These are phyloP conservation scores for Molossus molossus DNA, from an alignment of 2,797 vertebrate species.

Conservation along the genomic window DNA sequence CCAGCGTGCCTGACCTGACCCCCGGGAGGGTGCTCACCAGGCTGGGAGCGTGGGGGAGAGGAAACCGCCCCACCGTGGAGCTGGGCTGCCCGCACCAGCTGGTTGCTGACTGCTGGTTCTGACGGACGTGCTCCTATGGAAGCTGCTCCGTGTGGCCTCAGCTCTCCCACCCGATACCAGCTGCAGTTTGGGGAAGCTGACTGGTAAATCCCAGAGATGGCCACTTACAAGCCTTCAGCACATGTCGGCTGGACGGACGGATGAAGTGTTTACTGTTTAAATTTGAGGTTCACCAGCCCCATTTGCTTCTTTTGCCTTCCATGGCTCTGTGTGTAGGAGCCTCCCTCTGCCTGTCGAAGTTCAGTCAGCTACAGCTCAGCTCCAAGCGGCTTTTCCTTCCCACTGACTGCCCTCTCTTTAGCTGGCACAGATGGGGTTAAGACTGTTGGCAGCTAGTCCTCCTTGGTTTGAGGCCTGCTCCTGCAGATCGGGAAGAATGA, in stretches of 20 bases:
- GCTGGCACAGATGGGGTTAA: slow-evolving; percentile 84
- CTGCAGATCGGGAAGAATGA: slow-evolving; percentile 89
- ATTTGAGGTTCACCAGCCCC: neutral
- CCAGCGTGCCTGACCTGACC: slow-evolving; percentile 63
- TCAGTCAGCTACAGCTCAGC: neutral
- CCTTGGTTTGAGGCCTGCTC: slow-evolving; percentile 89
- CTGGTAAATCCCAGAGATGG: neutral
- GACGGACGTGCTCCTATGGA: neutral
- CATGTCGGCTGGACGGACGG: neutral
- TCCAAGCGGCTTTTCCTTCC: slow-evolving; percentile 1
- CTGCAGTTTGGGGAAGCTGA: neutral
- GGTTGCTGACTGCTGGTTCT: neutral
- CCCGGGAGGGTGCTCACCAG: neutral
- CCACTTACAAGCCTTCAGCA: neutral
- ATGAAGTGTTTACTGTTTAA: neutral
- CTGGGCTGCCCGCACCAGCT: neutral
- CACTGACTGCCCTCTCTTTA: neutral
- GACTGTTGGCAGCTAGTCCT: slow-evolving; percentile 89
- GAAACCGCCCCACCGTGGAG: neutral
- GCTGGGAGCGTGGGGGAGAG: neutral
- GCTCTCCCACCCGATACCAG: neutral
- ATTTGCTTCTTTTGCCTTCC: neutral
- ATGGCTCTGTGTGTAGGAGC: fast-evolving
- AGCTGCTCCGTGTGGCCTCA: neutral
- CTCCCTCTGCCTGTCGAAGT: neutral